phyloP scores from a whole-genome alignment of 2,888 invertebrate genomes.

The Orthosia gracilis region DNA sequence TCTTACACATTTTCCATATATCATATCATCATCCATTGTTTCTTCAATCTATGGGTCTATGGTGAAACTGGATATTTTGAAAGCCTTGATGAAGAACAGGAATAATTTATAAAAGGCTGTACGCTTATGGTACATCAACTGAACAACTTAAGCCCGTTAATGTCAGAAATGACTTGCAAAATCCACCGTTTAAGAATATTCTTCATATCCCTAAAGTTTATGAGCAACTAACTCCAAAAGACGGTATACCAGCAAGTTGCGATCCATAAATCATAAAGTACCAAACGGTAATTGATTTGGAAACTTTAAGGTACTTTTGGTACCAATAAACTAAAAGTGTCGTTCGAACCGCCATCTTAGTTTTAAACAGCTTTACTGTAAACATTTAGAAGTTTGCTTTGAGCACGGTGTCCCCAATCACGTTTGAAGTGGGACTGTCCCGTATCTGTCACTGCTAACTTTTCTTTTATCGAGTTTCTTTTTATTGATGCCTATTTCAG shows the following conservation, averaged over 20 bases:
- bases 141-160: slow-evolving; percentile 28
- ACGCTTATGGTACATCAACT: slow-evolving; percentile 1
- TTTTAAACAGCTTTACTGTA: slow-evolving; percentile 70
- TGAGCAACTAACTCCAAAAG: slow-evolving; percentile 27
- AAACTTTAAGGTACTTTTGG: slow-evolving; percentile 62
- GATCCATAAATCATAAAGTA: slow-evolving; percentile 64
- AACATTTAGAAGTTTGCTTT: slow-evolving; percentile 66
- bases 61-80: background rate
- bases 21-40: too few species aligned
- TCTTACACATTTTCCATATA: too few species aligned
- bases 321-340: slow-evolving; percentile 71
- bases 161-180: slow-evolving; percentile 39
- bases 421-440: slow-evolving; percentile 67
- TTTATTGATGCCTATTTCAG: slow-evolving; percentile 67
- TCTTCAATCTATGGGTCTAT: too few species aligned
- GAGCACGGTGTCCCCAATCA: slow-evolving; percentile 71
- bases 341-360: slow-evolving; percentile 62
- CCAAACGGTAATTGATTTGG: slow-evolving; percentile 65
- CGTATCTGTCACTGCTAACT: slow-evolving; percentile 69
- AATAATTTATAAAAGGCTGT: background rate
- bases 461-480: slow-evolving; percentile 76
- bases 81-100: background rate
- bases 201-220: slow-evolving; percentile 45
- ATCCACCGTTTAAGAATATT: slow-evolving; percentile 41
- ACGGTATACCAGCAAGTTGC: slow-evolving; percentile 35